phyloP scores from a whole-genome alignment of 2,888 invertebrate species.

The Drosophila subquinaria region DNA sequence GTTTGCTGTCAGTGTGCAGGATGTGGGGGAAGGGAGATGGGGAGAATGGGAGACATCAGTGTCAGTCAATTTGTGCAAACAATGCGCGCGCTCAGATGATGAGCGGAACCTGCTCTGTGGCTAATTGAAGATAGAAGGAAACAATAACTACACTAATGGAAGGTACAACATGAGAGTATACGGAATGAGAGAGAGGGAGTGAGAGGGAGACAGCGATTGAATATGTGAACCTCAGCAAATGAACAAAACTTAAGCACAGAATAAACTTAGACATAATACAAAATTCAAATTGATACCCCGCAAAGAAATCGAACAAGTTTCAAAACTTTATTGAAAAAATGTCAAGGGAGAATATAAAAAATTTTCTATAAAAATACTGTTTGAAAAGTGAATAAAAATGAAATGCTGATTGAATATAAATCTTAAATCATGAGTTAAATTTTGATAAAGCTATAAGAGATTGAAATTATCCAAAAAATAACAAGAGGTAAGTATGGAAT shows the following conservation, averaged over 20 bases:
- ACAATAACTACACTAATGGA: constrained; percentile 27
- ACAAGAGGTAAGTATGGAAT: too few species aligned
- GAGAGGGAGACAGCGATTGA: neutral
- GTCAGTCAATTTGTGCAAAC: constrained; percentile 73
- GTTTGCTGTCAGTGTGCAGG: constrained; percentile 62
- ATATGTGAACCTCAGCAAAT: neutral
- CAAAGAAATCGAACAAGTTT: too few species aligned
- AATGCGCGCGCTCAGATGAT: constrained; percentile 52
- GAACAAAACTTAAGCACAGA: neutral
- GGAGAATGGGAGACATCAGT: constrained; percentile 55
- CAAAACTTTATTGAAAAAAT: too few species aligned
- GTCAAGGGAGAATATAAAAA: too few species aligned
- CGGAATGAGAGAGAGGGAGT: constrained; percentile 2
- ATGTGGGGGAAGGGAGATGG: neutral
- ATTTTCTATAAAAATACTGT: too few species aligned
- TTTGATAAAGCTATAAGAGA: too few species aligned
- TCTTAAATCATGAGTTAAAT: too few species aligned
- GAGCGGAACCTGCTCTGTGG: constrained; percentile 61
- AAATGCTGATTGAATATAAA: too few species aligned
- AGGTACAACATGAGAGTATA: constrained; percentile 4
- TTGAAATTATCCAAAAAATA: too few species aligned
- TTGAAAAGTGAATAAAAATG: too few species aligned
- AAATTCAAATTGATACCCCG: too few species aligned
- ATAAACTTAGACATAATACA: neutral
- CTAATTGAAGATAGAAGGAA: constrained; percentile 55